Conservation (phyloP, 2,888 invertebrate species). For the Drosophila mayaguana region DNA sequence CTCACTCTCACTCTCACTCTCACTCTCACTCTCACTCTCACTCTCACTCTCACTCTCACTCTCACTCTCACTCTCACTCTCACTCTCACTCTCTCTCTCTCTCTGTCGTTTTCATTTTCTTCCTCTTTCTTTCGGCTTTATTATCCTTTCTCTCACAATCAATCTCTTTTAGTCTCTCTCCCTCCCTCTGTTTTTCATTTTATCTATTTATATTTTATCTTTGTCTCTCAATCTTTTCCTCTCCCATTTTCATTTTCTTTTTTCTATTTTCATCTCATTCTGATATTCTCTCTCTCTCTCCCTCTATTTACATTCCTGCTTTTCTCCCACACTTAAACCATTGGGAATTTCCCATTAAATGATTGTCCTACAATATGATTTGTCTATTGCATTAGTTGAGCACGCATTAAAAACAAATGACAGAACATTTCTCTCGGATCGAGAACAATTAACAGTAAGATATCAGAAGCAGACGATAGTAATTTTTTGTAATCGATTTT, state of each 20-base stretch:
- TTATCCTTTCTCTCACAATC: no score
- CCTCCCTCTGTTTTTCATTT: neutral
- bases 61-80: neutral
- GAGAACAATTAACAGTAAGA: slow-evolving; percentile 3
- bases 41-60: neutral
- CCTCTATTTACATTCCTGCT: neutral
- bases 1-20: neutral
- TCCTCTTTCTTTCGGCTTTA: neutral
- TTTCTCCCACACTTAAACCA: no score
- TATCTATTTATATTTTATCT: no score
- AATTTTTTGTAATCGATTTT: slow-evolving; percentile 59
- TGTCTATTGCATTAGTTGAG: neutral
- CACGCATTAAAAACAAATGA: neutral
- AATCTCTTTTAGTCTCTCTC: neutral
- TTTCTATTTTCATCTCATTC: no score
- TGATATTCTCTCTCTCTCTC: neutral
- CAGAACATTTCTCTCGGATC: neutral
- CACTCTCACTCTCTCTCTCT: neutral
- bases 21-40: neutral
- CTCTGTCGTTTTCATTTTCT: neutral
- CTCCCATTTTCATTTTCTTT: neutral
- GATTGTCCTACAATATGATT: neutral
- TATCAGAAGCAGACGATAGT: slow-evolving; percentile 39
- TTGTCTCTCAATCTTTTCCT: no score
- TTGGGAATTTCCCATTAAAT: neutral